Base-by-base conservation (phyloP, 2,113 vertebrate species). In the Misgurnus anguillicaudatus region DNA sequence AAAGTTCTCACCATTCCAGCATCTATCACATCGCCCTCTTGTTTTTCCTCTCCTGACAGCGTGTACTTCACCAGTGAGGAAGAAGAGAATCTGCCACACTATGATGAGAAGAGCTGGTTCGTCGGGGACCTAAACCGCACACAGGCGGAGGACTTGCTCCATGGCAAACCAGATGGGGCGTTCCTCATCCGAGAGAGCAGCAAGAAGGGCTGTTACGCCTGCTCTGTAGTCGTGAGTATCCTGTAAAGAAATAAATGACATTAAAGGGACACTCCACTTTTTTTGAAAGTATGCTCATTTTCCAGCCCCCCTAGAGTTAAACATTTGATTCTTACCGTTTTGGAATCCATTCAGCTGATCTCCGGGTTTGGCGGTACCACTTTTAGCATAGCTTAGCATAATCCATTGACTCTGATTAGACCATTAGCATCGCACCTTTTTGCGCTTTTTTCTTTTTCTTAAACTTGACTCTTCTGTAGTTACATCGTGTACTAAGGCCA, bases 151-250 rank as follows among this genome's bases (percentile, higher is more conserved):
- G 96, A 98, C 60, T 92, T 99, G 86, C 95, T 99, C 31, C 87
- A 90, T 66, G 97, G 96, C 75, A 98, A 97, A 85, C 94, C 95
- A 0, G 95, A 97, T 36, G 97, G 97, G 78, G 92, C 95, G 0
- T 99, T 99, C 83, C 93, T 99, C 82, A 96, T 99, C 91, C 94
- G 97, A 0, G 95, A 99, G 87, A 99, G 97, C 82, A 99, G 97
- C 94, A 98, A 96, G 87, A 97, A 97, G 86, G 96, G 97, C 88
- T 99, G 97, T 87, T 99, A 98, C 41, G 97, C 97, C 90, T 99
- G 97, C 92, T 99, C 97, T 78, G 96, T 99, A 39, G 95, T 96
- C n/a, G 97, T 99, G 91, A 97, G 97, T 96, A 71, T 66, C 42
- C 9, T 58, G 4, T 13, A 4, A 51, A 51, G 1, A 51, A 51